Percentiles rank a stretch among this genome's conserved stretches.
Evolutionary conservation across 2,888 invertebrate species (phyloP).

Genomic region (Rhaphigaster nebulosa): DNA sequence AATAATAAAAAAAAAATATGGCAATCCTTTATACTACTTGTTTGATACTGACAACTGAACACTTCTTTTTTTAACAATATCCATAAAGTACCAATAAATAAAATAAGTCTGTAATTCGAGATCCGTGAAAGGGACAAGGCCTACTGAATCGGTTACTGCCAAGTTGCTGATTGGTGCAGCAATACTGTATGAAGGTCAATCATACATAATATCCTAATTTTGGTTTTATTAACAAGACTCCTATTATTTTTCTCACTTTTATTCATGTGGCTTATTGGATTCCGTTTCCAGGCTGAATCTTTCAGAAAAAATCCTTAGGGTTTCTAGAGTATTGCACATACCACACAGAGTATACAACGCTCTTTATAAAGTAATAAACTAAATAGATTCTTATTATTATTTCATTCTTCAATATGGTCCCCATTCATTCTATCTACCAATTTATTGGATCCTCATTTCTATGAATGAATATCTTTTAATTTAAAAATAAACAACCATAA

Average conservation of each 20-base stretch:
- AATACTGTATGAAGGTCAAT: neutral
- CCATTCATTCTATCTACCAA: neutral
- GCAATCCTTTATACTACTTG: neutral
- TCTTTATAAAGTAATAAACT: neutral
- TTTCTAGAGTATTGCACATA: neutral
- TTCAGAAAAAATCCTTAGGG: neutral
- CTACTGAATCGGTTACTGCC: neutral
- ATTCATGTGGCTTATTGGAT: neutral
- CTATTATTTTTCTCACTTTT: neutral
- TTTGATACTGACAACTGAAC: neutral
- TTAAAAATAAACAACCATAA: neutral
- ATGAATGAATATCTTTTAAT: neutral
- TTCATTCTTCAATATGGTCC: slow-evolving; percentile 32
- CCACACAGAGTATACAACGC: neutral
- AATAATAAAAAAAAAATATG: neutral
- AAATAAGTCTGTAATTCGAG: neutral
- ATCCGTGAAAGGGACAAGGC: neutral
- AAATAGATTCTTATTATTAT: neutral
- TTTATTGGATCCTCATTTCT: neutral
- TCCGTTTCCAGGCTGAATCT: neutral
- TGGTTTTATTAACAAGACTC: neutral
- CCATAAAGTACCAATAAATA: neutral
- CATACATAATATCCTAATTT: neutral
- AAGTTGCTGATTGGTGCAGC: neutral
- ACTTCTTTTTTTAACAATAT: neutral